Percentiles rank a stretch among this genome's conserved stretches.
Conservation (phyloP, 1,140 invertebrate species). For the Scaptomyza graminum region DNA sequence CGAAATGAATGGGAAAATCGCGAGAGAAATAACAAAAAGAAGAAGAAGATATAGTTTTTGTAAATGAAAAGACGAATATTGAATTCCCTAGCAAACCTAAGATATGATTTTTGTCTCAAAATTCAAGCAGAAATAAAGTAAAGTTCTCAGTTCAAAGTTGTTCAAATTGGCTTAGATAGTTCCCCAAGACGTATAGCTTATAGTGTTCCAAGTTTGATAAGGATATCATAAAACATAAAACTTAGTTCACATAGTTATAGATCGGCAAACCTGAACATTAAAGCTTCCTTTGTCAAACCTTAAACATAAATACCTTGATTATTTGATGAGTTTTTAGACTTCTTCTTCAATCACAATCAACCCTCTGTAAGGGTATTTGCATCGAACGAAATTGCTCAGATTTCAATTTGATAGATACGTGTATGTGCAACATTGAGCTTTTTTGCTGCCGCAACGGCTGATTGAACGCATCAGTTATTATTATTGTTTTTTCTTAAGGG, state of each 20-base stretch:
- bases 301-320: no score
- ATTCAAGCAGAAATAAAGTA: no score
- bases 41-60: not conserved
- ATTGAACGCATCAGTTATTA: slow-evolving; percentile 3
- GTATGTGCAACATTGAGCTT: slow-evolving; percentile 13
- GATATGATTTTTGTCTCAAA: no score
- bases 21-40: slow-evolving; percentile 13
- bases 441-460: slow-evolving; percentile 2
- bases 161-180: no score
- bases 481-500: not conserved
- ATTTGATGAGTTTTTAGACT: not conserved
- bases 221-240: no score
- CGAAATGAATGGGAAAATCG: slow-evolving; percentile 39
- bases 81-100: not conserved
- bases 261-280: no score
- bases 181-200: no score
- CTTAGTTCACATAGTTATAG: no score
- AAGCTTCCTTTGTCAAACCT: no score
- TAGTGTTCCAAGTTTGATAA: no score
- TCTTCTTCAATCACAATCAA: not conserved
- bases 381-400: slow-evolving; percentile 9
- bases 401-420: slow-evolving; percentile 35
- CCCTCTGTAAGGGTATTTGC: not conserved
- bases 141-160: no score
- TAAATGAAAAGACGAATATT: not conserved